Evolutionary conservation across 2,888 invertebrate genomes (phyloP).

Genomic region (Laspeyria flexula): DNA sequence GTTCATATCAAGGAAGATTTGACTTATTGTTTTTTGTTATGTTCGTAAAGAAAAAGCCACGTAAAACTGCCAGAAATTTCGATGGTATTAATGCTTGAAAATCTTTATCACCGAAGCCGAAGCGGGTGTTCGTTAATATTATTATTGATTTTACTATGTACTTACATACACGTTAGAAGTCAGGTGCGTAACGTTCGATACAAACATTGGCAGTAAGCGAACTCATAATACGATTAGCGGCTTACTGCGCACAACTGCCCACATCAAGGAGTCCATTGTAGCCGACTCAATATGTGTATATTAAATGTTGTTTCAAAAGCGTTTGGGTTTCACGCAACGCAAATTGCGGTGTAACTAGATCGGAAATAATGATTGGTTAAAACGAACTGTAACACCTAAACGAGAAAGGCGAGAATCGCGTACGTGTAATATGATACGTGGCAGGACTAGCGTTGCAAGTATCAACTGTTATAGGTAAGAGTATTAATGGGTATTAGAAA

Average conservation of each 20-base stretch:
- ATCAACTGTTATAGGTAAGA: background rate
- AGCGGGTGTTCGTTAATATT: no score
- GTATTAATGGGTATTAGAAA: background rate
- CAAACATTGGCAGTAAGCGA: conserved; percentile 8
- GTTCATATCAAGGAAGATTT: no score
- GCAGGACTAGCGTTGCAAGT: background rate
- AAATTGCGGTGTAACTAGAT: no score
- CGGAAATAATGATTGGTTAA: no score
- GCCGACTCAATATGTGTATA: conserved; percentile 23
- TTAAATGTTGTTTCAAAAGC: conserved; percentile 25
- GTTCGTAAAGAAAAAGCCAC: no score
- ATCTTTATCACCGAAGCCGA: no score
- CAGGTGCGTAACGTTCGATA: conserved; percentile 2
- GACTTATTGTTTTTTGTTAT: no score
- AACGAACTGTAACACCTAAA: no score
- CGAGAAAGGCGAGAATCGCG: no score
- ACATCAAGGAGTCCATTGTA: conserved; percentile 13
- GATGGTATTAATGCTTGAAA: no score
- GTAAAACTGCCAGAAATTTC: no score
- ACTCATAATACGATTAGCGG: conserved; percentile 30
- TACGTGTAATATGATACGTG: background rate
- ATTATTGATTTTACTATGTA: background rate
- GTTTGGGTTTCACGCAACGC: conserved; percentile 7
- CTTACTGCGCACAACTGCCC: conserved; percentile 13
- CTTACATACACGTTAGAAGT: no score